phyloP scores from a whole-genome alignment of 2,888 invertebrate species.

The Drosophila yooni region DNA sequence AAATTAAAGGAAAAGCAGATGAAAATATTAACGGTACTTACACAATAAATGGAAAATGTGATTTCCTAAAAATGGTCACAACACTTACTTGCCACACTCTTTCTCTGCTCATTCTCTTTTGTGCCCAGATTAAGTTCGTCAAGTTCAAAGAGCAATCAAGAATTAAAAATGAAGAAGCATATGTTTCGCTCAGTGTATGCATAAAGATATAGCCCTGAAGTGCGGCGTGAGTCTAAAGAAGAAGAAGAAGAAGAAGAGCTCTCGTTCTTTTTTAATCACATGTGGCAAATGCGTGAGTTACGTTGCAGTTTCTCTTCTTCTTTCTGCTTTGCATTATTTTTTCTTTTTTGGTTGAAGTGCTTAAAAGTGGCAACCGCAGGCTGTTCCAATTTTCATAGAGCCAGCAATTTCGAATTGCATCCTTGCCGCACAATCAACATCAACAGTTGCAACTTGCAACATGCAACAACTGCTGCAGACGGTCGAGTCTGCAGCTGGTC shows the following conservation, averaged over 20 bases:
- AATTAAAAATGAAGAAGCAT: background rate
- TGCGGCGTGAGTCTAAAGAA: constrained; percentile 36
- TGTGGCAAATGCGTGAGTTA: constrained; percentile 32
- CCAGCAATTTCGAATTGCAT: constrained; percentile 48
- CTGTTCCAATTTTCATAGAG: constrained; percentile 72
- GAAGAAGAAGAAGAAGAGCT: constrained; percentile 17
- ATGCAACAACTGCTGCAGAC: constrained; percentile 2
- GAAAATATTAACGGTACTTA: background rate
- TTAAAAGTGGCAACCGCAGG: constrained; percentile 56
- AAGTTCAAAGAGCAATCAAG: background rate
- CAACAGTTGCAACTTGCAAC: constrained; percentile 12
- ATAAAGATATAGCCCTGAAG: constrained; percentile 57
- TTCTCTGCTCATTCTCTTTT: too few species aligned
- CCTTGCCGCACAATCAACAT: constrained; percentile 23
- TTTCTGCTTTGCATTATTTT: background rate
- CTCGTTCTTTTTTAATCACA: constrained; percentile 33
- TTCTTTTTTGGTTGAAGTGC: background rate
- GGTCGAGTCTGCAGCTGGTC: constrained; percentile 51
- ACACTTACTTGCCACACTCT: background rate
- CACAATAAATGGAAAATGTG: background rate
- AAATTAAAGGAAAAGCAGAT: background rate
- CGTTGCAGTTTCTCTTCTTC: constrained; percentile 2
- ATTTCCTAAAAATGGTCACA: background rate
- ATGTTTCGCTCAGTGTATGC: background rate
- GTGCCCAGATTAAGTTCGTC: background rate